These are phyloP conservation scores for Parascotia fuliginaria DNA, from an alignment of 2,888 invertebrate species.

Conservation along the genomic window DNA sequence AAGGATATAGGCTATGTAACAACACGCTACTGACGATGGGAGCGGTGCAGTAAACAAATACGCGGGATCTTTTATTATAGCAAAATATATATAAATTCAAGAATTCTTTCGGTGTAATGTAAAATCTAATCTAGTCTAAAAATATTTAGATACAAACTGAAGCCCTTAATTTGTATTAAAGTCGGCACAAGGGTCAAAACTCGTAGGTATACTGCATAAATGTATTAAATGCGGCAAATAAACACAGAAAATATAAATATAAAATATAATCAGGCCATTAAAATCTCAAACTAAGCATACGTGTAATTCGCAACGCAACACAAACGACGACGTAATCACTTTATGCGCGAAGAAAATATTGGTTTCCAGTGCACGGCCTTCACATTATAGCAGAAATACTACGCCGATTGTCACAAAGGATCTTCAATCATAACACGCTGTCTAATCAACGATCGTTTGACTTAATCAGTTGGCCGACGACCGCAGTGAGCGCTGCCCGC, in stretches of 20 bases:
- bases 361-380: conserved; percentile 26
- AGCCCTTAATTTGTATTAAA: too few relatives aligned
- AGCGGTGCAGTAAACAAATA: too few relatives aligned
- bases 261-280: background rate
- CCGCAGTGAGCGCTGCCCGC: conserved; percentile 58
- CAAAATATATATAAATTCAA: too few relatives aligned
- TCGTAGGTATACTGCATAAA: too few relatives aligned
- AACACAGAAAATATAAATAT: background rate
- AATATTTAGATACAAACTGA: too few relatives aligned
- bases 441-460: conserved; percentile 75
- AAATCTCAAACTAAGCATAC: background rate
- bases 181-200: too few relatives aligned
- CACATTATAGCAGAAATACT: conserved; percentile 23
- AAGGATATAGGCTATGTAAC: too few relatives aligned
- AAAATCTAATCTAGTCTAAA: too few relatives aligned
- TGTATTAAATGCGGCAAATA: too few relatives aligned
- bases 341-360: conserved; percentile 33
- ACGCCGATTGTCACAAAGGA: conserved; percentile 49
- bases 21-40: too few relatives aligned
- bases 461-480: conserved; percentile 76
- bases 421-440: conserved; percentile 67
- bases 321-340: background rate
- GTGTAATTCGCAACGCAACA: background rate
- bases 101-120: too few relatives aligned
- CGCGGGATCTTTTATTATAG: too few relatives aligned